These are phyloP conservation scores for Lysandra coridon DNA, from an alignment of 2,888 invertebrate genomes.

Conservation along the genomic window DNA sequence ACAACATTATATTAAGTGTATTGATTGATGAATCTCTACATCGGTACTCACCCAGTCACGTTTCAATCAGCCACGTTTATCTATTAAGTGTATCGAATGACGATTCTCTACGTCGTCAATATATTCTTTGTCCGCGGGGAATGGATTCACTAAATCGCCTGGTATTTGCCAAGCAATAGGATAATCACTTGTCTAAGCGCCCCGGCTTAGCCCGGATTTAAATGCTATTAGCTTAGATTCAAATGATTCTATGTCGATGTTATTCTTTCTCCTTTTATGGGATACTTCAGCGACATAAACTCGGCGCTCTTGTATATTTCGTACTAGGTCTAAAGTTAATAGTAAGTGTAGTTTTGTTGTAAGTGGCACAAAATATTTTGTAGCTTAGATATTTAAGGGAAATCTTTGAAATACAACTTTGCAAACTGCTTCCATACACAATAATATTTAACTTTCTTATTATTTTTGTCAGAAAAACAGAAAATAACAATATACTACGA, in stretches of 20 bases:
- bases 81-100: not conserved
- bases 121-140: not conserved
- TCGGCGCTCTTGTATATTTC: not conserved
- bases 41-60: too few relatives aligned
- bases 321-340: not conserved
- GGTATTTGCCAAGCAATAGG: conserved; percentile 22
- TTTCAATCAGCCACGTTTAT: too few relatives aligned
- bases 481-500: too few relatives aligned
- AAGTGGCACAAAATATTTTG: too few relatives aligned
- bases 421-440: too few relatives aligned
- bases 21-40: too few relatives aligned
- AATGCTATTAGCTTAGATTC: conserved; percentile 21
- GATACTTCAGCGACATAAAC: not conserved
- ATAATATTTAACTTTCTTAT: too few relatives aligned
- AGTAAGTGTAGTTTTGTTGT: not conserved
- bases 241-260: conserved; percentile 2
- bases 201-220: conserved; percentile 26
- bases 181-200: conserved; percentile 27
- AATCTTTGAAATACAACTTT: too few relatives aligned
- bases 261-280: not conserved
- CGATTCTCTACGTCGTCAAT: not conserved
- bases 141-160: conserved; percentile 11
- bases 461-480: too few relatives aligned
- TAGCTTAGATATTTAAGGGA: too few relatives aligned
- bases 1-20: too few relatives aligned